A percentile compares a stretch with the other conserved stretches of the same genome.
phyloP scores from a whole-genome alignment of 2,797 vertebrate species.

The Lagocephalus sceleratus region DNA sequence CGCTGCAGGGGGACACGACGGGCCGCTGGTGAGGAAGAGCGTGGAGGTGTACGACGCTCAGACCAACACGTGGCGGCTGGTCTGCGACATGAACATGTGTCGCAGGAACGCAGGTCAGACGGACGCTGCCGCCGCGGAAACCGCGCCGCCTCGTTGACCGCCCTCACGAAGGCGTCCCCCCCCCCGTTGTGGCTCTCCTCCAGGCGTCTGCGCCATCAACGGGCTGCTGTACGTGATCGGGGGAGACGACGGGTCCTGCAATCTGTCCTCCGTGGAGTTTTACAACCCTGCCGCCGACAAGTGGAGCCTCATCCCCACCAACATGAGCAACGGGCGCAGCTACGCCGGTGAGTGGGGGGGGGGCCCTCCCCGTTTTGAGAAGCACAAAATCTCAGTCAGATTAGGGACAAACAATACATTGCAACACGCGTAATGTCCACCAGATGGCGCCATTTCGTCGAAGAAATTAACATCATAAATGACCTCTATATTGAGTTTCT shows the following conservation, averaged over 20 bases:
- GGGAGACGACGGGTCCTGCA: conserved; percentile 95
- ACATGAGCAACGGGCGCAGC: conserved; percentile 96
- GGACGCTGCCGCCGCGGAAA: background rate
- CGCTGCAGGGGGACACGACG: conserved; percentile 92
- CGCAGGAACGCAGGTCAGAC: conserved; percentile 90
- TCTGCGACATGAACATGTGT: conserved; percentile 98
- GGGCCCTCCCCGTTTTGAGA: no score
- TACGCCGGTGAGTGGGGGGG: conserved; percentile 79
- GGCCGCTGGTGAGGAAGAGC: conserved; percentile 94
- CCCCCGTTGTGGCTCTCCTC: background rate
- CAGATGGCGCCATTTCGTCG: conserved; percentile 10
- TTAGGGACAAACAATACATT: no score
- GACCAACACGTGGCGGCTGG: conserved; percentile 89
- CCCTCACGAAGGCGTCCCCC: no score
- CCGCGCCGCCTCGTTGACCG: no score
- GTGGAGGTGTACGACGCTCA: conserved; percentile 91
- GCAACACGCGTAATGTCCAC: conserved; percentile 3
- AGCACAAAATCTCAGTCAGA: no score
- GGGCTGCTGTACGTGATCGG: conserved; percentile 94
- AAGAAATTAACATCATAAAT: no score
- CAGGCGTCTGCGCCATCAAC: conserved; percentile 92
- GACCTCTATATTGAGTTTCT: no score
- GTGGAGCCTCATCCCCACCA: conserved; percentile 91
- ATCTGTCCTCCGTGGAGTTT: conserved; percentile 92
- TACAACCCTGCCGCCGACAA: conserved; percentile 91